Percentiles rank a stretch among this genome's conserved stretches.
Conservation (phyloP, 1,140 invertebrate species). For the Drosophila sturtevanti region DNA sequence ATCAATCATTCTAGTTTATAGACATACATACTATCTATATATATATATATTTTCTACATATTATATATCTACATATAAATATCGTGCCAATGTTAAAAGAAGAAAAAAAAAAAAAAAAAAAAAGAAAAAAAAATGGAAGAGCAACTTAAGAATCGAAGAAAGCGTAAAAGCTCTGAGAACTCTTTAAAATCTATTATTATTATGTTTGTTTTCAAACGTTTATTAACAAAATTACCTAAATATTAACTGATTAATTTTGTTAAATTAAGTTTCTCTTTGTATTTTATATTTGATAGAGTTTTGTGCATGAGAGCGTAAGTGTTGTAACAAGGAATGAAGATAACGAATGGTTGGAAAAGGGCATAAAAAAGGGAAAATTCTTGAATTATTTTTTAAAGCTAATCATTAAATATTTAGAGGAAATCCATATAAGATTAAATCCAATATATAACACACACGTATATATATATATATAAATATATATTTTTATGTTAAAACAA, state of each 20-base stretch:
- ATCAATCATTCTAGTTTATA: conserved; percentile 55
- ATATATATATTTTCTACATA: conserved; percentile 47
- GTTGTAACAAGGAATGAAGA: conserved; percentile 5
- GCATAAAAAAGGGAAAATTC: conserved; percentile 3
- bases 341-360: not conserved
- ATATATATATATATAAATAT: conserved; percentile 51
- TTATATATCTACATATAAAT: conserved; percentile 50
- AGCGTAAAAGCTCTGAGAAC: conserved; percentile 2
- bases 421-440: conserved; percentile 14
- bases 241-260: conserved; percentile 44
- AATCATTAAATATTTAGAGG: conserved; percentile 35
- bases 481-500: conserved; percentile 71
- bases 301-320: not conserved
- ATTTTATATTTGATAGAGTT: conserved; percentile 25
- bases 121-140: conserved; percentile 28
- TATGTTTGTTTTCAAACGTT: conserved; percentile 19
- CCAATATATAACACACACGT: conserved; percentile 25
- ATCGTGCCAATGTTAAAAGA: conserved; percentile 73
- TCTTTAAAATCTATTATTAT: conserved; percentile 14
- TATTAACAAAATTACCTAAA: conserved; percentile 15
- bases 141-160: conserved; percentile 14
- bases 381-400: conserved; percentile 20
- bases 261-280: conserved; percentile 47
- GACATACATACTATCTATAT: conserved; percentile 28
- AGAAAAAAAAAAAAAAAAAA: conserved; percentile 46